Conservation (phyloP, 2,888 invertebrate species). For the Cistogaster globosa region DNA sequence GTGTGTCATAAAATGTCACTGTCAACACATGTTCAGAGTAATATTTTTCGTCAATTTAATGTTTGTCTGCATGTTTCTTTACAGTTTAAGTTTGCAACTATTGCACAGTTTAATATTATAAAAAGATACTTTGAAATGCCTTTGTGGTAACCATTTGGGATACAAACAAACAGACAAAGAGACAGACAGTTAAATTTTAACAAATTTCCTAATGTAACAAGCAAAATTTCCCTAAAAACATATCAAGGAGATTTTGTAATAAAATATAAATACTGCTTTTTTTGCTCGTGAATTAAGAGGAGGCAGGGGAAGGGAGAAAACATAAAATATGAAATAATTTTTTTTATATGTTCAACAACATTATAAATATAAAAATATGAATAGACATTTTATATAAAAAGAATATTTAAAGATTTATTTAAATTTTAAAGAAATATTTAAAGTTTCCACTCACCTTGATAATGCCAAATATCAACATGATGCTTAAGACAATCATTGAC, state of each 20-base stretch:
- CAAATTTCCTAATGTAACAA: background rate
- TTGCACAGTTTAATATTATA: background rate
- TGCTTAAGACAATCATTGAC: constrained; percentile 89
- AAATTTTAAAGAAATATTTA: background rate
- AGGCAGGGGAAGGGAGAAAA: too few species aligned
- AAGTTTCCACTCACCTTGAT: constrained; percentile 86
- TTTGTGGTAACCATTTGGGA: background rate
- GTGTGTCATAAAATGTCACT: constrained; percentile 72
- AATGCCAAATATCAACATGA: constrained; percentile 89
- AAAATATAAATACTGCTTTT: background rate
- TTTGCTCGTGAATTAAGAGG: too few species aligned
- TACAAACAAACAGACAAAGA: background rate
- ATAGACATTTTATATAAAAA: too few species aligned
- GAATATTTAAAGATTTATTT: background rate
- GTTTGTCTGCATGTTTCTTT: background rate
- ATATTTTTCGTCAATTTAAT: constrained; percentile 60
- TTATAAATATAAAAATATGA: too few species aligned
- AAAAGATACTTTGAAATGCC: background rate
- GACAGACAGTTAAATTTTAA: background rate
- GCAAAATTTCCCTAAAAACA: background rate
- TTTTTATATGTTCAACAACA: too few species aligned
- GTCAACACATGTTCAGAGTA: constrained; percentile 71
- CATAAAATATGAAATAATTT: background rate
- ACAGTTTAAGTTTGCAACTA: background rate
- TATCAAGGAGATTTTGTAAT: constrained; percentile 10